Percentiles rank a stretch among this genome's conserved stretches.
phyloP scores from a whole-genome alignment of 2,113 vertebrate species.

The Nothobranchius furzeri region DNA sequence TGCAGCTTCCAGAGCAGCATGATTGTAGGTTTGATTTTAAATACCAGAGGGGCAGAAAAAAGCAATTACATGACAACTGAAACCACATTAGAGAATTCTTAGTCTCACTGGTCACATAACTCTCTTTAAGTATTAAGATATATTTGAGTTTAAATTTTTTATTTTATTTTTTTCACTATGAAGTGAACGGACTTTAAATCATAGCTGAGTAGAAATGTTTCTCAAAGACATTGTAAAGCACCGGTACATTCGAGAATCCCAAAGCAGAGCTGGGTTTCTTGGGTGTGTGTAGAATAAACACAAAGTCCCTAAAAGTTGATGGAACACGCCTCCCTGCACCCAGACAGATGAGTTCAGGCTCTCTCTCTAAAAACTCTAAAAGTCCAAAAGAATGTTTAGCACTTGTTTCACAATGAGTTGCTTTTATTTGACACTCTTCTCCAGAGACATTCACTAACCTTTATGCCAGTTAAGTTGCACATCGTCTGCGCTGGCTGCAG shows the following conservation, averaged over 20 bases:
- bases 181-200: constrained; percentile 42
- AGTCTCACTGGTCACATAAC: constrained; percentile 7
- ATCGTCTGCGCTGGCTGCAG: constrained; percentile 13
- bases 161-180: constrained; percentile 15
- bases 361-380: constrained; percentile 5
- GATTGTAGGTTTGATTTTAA: constrained; percentile 13
- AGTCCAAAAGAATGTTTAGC: background rate
- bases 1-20: background rate
- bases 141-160: constrained; percentile 29
- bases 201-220: constrained; percentile 35
- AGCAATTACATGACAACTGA: constrained; percentile 19
- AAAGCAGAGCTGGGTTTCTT: constrained; percentile 49
- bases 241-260: constrained; percentile 48
- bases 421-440: background rate
- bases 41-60: constrained; percentile 8
- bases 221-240: constrained; percentile 44
- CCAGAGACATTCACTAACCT: background rate
- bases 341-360: constrained; percentile 9
- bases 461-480: constrained; percentile 19
- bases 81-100: constrained; percentile 6
- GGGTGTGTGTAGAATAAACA: constrained; percentile 7
- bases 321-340: constrained; percentile 12
- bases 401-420: constrained; percentile 8
- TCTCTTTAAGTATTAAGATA: constrained; percentile 2
- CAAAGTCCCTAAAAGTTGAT: constrained; percentile 10